Evolutionary conservation across 2,888 invertebrate species (phyloP).

Genomic region (Scaptomyza tumidula): DNA sequence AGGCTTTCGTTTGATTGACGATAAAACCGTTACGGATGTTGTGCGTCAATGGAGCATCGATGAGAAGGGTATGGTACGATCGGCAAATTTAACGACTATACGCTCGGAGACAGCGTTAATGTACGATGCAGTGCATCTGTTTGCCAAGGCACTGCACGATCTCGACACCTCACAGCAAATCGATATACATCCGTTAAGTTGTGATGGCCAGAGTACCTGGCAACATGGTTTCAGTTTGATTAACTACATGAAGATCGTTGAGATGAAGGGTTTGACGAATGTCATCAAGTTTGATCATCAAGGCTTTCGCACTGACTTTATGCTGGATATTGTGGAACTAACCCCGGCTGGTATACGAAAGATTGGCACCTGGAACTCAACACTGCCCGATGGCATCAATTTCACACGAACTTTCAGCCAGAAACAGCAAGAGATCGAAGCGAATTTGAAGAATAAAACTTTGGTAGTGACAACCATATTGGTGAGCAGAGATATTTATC

Average conservation of each 20-base stretch:
- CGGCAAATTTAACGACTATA: slow-evolving; percentile 83
- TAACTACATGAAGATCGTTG: slow-evolving; percentile 98
- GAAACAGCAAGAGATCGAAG: slow-evolving; percentile 94
- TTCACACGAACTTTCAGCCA: slow-evolving; percentile 94
- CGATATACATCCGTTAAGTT: slow-evolving; percentile 93
- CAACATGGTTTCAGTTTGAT: slow-evolving; percentile 96
- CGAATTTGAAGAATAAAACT: slow-evolving; percentile 95
- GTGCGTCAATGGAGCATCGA: slow-evolving; percentile 92
- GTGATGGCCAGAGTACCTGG: slow-evolving; percentile 96
- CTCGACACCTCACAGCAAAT: slow-evolving; percentile 95
- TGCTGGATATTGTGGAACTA: slow-evolving; percentile 95
- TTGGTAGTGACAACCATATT: slow-evolving; percentile 95
- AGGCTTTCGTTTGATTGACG: slow-evolving; percentile 95
- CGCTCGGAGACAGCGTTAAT: slow-evolving; percentile 95
- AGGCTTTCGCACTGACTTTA: slow-evolving; percentile 96
- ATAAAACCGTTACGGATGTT: slow-evolving; percentile 91
- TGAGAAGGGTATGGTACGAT: slow-evolving; percentile 88
- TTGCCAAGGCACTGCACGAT: slow-evolving; percentile 96
- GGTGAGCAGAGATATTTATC: slow-evolving; percentile 86
- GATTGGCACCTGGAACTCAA: slow-evolving; percentile 95
- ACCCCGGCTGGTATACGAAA: slow-evolving; percentile 92
- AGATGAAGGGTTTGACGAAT: slow-evolving; percentile 96
- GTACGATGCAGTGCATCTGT: slow-evolving; percentile 97
- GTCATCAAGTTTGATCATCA: slow-evolving; percentile 97
- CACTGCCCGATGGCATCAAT: slow-evolving; percentile 90